Evolutionary conservation across 2,113 vertebrate genomes (phyloP).

Genomic region (Zosterops pallidus): DNA sequence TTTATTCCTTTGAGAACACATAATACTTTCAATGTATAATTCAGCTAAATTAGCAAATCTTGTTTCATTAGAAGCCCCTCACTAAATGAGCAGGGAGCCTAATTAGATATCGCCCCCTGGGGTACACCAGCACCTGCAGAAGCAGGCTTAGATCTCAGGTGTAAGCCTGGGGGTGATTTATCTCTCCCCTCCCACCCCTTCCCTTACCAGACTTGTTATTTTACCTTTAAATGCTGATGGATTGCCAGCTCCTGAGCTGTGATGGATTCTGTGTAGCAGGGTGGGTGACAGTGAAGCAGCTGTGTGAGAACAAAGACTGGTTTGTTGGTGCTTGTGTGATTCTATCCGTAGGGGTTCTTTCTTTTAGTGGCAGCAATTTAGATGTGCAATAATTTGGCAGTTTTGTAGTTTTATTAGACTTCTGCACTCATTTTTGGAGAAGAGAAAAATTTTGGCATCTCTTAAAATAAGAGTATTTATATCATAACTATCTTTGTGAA

Average conservation of each 20-base stretch:
- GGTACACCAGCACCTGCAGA: neutral
- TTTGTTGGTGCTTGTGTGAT: neutral
- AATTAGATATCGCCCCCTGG: neutral
- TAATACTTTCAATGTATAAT: neutral
- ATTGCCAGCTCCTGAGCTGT: neutral
- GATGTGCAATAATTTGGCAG: neutral
- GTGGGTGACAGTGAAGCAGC: neutral
- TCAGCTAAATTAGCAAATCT: neutral
- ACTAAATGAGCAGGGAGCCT: neutral
- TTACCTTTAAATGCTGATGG: slow-evolving; percentile 30
- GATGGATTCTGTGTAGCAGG: neutral
- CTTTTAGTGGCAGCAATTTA: neutral
- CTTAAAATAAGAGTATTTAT: neutral
- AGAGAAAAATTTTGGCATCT: neutral
- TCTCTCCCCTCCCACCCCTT: neutral
- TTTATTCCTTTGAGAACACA: neutral
- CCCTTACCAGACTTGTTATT: neutral
- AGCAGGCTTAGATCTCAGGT: neutral
- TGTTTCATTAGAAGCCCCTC: neutral
- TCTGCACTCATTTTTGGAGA: neutral
- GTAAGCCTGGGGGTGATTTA: slow-evolving; percentile 10
- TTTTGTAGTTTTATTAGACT: neutral
- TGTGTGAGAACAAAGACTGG: neutral
- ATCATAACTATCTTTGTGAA: neutral
- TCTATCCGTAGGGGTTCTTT: neutral